These are phyloP conservation scores for Centruroides vittatus DNA, from an alignment of 1,140 invertebrate species.

Conservation along the genomic window DNA sequence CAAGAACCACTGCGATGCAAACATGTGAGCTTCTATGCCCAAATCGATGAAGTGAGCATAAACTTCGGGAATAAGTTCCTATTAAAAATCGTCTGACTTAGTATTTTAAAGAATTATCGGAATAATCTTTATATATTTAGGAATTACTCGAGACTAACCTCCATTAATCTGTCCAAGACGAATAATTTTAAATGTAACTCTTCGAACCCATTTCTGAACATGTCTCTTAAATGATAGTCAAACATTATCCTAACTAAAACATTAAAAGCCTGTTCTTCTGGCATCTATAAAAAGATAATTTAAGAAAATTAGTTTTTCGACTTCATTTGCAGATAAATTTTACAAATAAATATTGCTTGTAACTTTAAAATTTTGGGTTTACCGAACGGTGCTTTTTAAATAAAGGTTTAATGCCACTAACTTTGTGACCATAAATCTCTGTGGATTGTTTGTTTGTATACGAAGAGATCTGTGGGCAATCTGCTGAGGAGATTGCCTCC, in stretches of 20 bases:
- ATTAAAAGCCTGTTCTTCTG: constrained; percentile 97
- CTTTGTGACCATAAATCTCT: too few species aligned
- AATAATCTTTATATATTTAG: too few species aligned
- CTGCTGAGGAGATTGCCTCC: too few species aligned
- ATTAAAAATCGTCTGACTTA: not conserved
- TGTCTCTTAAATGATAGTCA: constrained; percentile 79
- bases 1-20: constrained; percentile 98
- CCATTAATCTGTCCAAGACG: constrained; percentile 88
- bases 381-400: too few species aligned
- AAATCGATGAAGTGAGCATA: constrained; percentile 80
- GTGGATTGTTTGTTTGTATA: too few species aligned
- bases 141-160: constrained; percentile 38
- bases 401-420: too few species aligned
- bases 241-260: constrained; percentile 95
- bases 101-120: not conserved
- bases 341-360: too few species aligned
- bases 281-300: constrained; percentile 57
- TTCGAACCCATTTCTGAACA: constrained; percentile 94
- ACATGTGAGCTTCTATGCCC: constrained; percentile 91
- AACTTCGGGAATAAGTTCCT: constrained; percentile 69
- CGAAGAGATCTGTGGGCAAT: too few species aligned
- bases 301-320: not conserved
- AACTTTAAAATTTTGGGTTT: too few species aligned
- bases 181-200: constrained; percentile 88
- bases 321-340: too few species aligned